These are phyloP conservation scores for Isichthys henryi DNA, from an alignment of 2,113 vertebrate genomes.

Conservation along the genomic window DNA sequence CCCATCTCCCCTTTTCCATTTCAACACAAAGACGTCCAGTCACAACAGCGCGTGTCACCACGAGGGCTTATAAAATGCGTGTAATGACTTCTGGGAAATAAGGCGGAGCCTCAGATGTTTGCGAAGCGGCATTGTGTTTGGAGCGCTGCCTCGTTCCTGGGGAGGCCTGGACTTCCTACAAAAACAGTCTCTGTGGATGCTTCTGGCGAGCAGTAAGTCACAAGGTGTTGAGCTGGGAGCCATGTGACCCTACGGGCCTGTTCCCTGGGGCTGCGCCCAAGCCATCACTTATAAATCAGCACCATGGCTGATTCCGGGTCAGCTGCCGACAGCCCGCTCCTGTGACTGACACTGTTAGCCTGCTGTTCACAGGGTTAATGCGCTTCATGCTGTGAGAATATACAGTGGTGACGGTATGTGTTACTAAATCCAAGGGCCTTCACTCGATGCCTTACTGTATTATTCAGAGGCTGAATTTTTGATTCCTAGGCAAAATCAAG, in stretches of 20 bases:
- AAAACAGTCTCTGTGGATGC: neutral
- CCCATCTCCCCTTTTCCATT: neutral
- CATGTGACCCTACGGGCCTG: neutral
- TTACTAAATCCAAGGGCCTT: neutral
- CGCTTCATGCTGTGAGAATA: neutral
- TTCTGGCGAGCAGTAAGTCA: neutral
- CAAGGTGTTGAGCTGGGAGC: neutral
- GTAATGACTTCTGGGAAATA: neutral
- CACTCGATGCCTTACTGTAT: neutral
- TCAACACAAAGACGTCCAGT: neutral
- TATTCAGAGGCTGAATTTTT: neutral
- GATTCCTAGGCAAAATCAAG: neutral
- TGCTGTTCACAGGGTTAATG: neutral
- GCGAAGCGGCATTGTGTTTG: neutral
- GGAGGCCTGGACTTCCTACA: neutral
- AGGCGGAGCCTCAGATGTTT: neutral
- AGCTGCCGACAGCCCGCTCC: neutral
- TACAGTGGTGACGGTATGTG: neutral
- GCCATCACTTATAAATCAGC: neutral
- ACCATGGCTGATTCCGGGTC: neutral
- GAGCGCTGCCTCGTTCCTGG: neutral
- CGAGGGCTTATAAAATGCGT: neutral
- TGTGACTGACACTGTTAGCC: neutral
- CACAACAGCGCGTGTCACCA: neutral
- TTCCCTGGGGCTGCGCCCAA: neutral